Evolutionary conservation across 2,113 vertebrate species (phyloP).

Genomic region (Spea bombifrons): DNA sequence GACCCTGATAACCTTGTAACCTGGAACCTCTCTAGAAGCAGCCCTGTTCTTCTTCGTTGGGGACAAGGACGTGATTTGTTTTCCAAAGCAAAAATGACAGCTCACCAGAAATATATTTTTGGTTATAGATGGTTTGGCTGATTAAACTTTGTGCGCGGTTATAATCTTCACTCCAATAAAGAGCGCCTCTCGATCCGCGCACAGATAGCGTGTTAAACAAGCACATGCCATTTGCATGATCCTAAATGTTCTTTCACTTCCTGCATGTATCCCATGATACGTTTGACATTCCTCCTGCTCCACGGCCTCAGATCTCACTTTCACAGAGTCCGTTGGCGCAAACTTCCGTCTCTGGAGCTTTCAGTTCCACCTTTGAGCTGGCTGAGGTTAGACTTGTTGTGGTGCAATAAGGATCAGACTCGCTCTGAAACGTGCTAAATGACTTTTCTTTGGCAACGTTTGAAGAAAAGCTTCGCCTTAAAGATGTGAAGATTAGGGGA

Average conservation of each 20-base stretch:
- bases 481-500: slow-evolving; percentile 58
- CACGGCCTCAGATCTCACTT: slow-evolving; percentile 58
- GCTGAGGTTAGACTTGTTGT: neutral
- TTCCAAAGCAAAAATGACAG: slow-evolving; percentile 10
- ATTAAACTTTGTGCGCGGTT: neutral
- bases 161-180: slow-evolving; percentile 51
- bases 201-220: slow-evolving; percentile 25
- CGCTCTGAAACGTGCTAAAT: slow-evolving; percentile 62
- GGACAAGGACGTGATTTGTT: slow-evolving; percentile 9
- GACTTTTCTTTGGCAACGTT: slow-evolving; percentile 47
- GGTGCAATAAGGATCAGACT: neutral
- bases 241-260: no score
- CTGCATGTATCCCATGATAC: no score
- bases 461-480: slow-evolving; percentile 46
- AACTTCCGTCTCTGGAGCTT: neutral
- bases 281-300: neutral
- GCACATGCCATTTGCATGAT: neutral
- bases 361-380: slow-evolving; percentile 23
- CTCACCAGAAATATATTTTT: slow-evolving; percentile 35
- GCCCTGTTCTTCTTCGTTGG: neutral
- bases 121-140: slow-evolving; percentile 11
- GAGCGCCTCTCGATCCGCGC: neutral
- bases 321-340: slow-evolving; percentile 54
- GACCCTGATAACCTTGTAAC: slow-evolving; percentile 50
- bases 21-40: slow-evolving; percentile 51